Base-by-base conservation (phyloP, 2,888 invertebrate species). In the Pristionchus mayeri region DNA sequence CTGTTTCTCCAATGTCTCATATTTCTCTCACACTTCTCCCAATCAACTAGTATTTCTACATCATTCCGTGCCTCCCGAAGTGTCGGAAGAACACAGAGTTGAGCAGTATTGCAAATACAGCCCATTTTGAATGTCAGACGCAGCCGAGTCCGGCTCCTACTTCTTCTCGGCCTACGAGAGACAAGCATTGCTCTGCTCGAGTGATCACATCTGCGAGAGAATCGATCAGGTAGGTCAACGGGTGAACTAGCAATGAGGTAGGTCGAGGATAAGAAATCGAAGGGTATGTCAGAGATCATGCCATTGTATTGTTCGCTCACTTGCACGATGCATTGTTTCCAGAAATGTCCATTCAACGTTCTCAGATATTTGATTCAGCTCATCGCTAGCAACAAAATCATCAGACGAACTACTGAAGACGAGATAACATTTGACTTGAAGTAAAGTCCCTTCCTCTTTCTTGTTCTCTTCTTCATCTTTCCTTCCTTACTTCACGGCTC, bases 121-220 rank as follows among this genome's bases (percentile, higher is more conserved):
- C 13, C 7, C 44, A 44, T 44, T 9, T 44, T n/a, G n/a, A 13
- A 71, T 44, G 40, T 11, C 48, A 82, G 81, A 82, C 27, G 63
- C 63, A 21, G 30, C 44, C 7, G 52, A 82, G 6, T 63, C 81
- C 3, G 44, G 81, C 13, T 63, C 44, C 13, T 48, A 48, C 27
- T 82, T 63, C 81, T 82, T 82, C 81, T 63, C 81, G 0, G 81
- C 63, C 30, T 82, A 82, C 24, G 52, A 50, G 3, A 18, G 44
- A 63, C 81, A 82, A 44, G 63, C 60, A 21, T 7, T 82, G 27
- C 63, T 82, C 13, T 82, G 81, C 63, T 82, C 81, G 0, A 80
- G 13, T 11, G 54, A n/a, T 16, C 37, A 54, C 1, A 57, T 34
- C 13, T 80, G 80, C 40, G 4, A 34, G 18, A 24, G 80, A 30